Evolutionary conservation across 2,113 vertebrate species (phyloP), one percentile per base, ranked within the genome.

Genomic region (Antechinus flavipes): DNA sequence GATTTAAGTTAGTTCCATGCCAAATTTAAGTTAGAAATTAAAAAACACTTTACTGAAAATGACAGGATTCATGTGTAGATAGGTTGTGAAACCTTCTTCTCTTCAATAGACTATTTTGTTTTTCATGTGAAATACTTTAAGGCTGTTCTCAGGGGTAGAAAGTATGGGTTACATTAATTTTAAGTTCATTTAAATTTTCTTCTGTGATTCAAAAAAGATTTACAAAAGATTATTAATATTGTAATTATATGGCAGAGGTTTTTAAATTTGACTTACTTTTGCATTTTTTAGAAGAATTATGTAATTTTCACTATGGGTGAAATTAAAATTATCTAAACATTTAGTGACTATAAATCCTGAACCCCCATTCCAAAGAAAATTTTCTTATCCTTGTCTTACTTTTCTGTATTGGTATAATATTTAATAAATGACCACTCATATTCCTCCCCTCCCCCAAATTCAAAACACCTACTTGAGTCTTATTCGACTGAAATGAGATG

Each of bases 61-160:
- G 91, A 95, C 30, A 90, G 93, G 46, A 90, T 76, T 98, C 94
- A 94, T 94, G 47, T 35, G 35, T 91, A 56, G 55, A 53, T 54
- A 96, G 46, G 56, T 90, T 94, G 54, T 96, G 46, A 94, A 54
- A 94, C 93, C 55, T 95, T 89, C 61, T 95, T 89, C 68, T 90
- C 96, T 93, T 94, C 23, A 42, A 95, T 89, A 97, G 93, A 94
- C 95, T 91, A 27, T 91, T 56, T 94, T 97, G 95, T 96, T 61
- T 14, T 96, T 95, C 35, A 94, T 53, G 42, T 94, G 46, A 93
- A 96, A 91, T 97, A 95, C 46, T 94, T 93, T 56, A 94, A 91
- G n/a, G 58, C 61, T 92, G 0, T 95, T 96, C 95, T 95, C 19
- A 93, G 95, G 93, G 93, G 49, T 58, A 68, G 30, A 76, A 91